Evolutionary conservation across 2,888 invertebrate species (phyloP), one percentile per base, ranked within the genome.

Genomic region (Ophion costatus): DNA sequence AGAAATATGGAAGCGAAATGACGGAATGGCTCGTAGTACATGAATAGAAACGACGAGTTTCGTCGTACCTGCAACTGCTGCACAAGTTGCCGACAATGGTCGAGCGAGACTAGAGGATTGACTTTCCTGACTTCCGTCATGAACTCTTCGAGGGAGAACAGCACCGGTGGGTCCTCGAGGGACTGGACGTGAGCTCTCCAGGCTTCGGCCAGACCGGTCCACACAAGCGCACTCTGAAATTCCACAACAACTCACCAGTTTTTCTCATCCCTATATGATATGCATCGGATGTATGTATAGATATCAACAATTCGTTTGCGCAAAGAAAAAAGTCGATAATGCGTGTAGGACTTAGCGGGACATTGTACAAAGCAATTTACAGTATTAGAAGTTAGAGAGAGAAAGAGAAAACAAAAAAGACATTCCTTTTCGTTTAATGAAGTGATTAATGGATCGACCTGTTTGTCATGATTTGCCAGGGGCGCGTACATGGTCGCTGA

Each of bases 391-490:
- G 22, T 51, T 64, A 10, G 14, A 51, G 20, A 66, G 7, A 66
- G n/a, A n/a, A n/a, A n/a, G n/a, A n/a, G n/a, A n/a, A n/a, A 74
- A 73, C 1, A 33, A 66, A 61, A 83, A 69, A 90, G 89, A 91
- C 76, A 74, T 80, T 51, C 57, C 17, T 51, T 17, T 51, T 51
- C 5, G 17, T 51, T 17, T 80, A 85, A 85, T 83, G 90, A 90
- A 92, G 92, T 92, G 91, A 93, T 88, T 92, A 91, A 93, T 92
- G 91, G 91, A 91, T 93, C 93, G 92, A 93, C 93, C 93, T 93
- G 93, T 91, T 92, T 92, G 90, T 93, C 93, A 92, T 92, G 92
- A 91, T 93, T 93, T 90, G 92, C 92, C 93, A 93, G 91, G 91
- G 92, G 93, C 92, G 91, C 92, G 92, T 93, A 93, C 92, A 90